Evolutionary conservation across 2,797 vertebrate genomes (phyloP), one percentile per base, ranked within the genome.

Genomic region (Parauchenoglanis punctatus): DNA sequence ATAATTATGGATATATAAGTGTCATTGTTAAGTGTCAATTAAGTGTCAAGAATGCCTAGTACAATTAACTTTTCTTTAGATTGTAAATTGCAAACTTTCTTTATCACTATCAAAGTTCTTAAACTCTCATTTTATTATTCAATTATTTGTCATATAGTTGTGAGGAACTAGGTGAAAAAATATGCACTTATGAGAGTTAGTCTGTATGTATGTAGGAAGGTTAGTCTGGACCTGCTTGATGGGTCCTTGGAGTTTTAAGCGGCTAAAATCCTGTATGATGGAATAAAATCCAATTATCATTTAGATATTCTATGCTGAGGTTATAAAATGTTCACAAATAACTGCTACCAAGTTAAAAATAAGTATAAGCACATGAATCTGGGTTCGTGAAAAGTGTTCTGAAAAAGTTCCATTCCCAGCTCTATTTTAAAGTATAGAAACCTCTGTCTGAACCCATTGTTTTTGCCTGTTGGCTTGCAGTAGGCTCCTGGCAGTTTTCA

Each of bases 401-500:
- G 10, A 49, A 65, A 46, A 17, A 49, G 13, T 5, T 72, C 54
- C 8, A 56, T 40, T 65, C 35, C 13, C 2, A 56, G 31, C n/a
- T 80, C 23, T 25, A 54, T 52, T 88, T 83, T 88, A 49, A 86
- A 83, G 67, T 81, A 7, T 44, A 72, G 20, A 56, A 31, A 49
- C 58, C 76, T 85, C 35, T 76, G 44, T 18, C 86, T 58, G 85
- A 63, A 68, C 58, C 75, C 23, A 10, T 82, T 85, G n/a, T 83
- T 90, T 88, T 31, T 90, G 80, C 76, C 85, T 85, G 46, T 92
- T 90, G 91, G 88, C 93, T 65, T 88, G 75, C 92, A 98, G 98
- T 97, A 3, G 97, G 97, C 81, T 94, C 96, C 81, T 99, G 98
- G 98, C 96, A 96, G 92, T 97, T 99, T 0, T 97, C 97, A 83